phyloP scores from a whole-genome alignment of 2,888 invertebrate species.

The Acleris holmiana region DNA sequence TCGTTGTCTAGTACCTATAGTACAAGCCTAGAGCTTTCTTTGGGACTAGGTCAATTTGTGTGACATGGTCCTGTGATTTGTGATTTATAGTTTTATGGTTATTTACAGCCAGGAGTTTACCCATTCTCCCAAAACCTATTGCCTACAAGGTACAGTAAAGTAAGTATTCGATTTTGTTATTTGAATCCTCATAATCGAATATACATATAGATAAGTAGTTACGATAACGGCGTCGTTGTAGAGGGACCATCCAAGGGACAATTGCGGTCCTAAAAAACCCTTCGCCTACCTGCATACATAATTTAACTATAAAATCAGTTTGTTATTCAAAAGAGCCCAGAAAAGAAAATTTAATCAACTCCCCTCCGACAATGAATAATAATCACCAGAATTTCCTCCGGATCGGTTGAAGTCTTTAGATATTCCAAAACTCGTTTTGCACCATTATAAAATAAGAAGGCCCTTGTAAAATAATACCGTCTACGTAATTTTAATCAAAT shows the following conservation, averaged over 20 bases:
- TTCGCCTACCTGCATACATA: conserved; percentile 25
- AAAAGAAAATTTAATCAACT: conserved; percentile 21
- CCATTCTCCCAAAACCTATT: too few relatives aligned
- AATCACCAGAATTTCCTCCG: conserved; percentile 12
- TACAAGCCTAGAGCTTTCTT: too few relatives aligned
- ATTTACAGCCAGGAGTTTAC: too few relatives aligned
- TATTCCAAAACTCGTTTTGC: conserved; percentile 7
- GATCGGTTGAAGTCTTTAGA: background rate
- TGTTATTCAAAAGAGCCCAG: conserved; percentile 29
- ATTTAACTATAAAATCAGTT: conserved; percentile 24
- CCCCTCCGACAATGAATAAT: conserved; percentile 28
- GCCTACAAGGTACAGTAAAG: too few relatives aligned
- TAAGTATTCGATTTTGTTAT: background rate
- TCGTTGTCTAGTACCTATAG: too few relatives aligned
- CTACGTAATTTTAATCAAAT: conserved; percentile 31
- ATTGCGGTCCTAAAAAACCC: conserved; percentile 22
- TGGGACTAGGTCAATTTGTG: too few relatives aligned
- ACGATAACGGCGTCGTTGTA: background rate
- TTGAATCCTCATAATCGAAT: background rate
- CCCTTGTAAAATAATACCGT: conserved; percentile 13
- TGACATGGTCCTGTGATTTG: too few relatives aligned
- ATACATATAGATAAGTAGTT: background rate
- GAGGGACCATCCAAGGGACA: background rate
- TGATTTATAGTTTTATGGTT: too few relatives aligned
- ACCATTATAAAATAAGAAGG: conserved; percentile 10